A percentile compares a stretch with the other conserved stretches of the same genome.
phyloP scores from a whole-genome alignment of 2,797 vertebrate species.

The Schizopygopsis pylzovi region DNA sequence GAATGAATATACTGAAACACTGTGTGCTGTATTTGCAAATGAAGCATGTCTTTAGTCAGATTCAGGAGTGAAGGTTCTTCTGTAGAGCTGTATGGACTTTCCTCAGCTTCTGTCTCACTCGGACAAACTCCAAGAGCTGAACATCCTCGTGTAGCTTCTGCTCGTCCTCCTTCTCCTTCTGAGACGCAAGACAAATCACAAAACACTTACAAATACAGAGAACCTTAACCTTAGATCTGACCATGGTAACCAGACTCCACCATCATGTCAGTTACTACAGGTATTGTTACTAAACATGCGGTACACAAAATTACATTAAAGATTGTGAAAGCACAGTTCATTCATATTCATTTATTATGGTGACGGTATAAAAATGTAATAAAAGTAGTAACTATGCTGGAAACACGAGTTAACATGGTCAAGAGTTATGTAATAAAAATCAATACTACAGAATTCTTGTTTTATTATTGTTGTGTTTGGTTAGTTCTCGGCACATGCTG shows the following conservation, averaged over 20 bases:
- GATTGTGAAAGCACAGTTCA: not conserved
- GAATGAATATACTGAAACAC: not conserved
- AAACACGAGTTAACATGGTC: not conserved
- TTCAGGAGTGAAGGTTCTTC: slow-evolving; percentile 61
- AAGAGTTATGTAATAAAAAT: not conserved
- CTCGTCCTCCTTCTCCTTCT: slow-evolving; percentile 71
- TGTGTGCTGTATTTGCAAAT: not conserved
- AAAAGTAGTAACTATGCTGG: no score
- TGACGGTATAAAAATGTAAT: not conserved
- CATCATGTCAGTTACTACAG: not conserved
- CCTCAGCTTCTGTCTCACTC: slow-evolving; percentile 76
- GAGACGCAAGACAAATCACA: slow-evolving; percentile 14
- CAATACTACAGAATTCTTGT: not conserved
- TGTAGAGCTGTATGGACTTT: slow-evolving; percentile 75
- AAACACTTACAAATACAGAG: not conserved
- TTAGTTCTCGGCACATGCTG: slow-evolving; percentile 17
- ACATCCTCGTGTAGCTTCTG: slow-evolving; percentile 65
- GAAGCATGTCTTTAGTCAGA: not conserved
- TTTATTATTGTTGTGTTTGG: not conserved
- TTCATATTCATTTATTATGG: not conserved
- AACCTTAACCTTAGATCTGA: not conserved
- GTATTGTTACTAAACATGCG: not conserved
- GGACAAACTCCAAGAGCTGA: slow-evolving; percentile 74
- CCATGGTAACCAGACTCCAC: not conserved
- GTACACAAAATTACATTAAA: not conserved